Conservation (phyloP, 92 coral and sea anemone genomes). For the Heteractis magnifica region DNA sequence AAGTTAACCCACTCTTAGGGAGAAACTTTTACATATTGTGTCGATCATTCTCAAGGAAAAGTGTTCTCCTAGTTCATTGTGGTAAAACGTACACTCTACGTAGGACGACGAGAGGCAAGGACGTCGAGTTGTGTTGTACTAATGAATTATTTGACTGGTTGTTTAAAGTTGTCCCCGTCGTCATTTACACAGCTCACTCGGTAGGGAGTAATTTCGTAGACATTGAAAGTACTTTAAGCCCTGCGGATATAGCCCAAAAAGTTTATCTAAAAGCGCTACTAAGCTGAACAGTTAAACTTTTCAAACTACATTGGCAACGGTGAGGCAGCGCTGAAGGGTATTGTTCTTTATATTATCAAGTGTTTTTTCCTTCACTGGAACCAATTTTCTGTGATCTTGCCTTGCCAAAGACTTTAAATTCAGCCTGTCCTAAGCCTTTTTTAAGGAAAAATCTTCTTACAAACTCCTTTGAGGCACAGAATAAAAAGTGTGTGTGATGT, state of each 20-base stretch:
- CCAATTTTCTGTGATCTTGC: background rate
- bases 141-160: conserved; percentile 25
- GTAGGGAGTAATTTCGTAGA: conserved; percentile 49
- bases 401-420: background rate
- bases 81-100: background rate
- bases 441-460: background rate
- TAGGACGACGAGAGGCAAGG: background rate
- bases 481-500: background rate
- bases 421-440: background rate
- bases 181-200: conserved; percentile 40
- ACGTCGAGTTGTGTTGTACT: background rate
- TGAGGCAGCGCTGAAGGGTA: background rate
- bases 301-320: background rate
- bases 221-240: conserved; percentile 36
- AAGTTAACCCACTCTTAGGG: conserved; percentile 17
- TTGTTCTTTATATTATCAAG: background rate
- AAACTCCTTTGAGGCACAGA: background rate
- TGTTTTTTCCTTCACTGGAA: background rate
- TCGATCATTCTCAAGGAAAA: background rate
- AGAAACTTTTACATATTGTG: conserved; percentile 3
- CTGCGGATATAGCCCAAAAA: conserved; percentile 41
- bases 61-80: background rate
- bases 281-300: conserved; percentile 10
- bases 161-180: conserved; percentile 45
- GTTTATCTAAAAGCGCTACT: conserved; percentile 36